A percentile compares a stretch with the other conserved stretches of the same genome.
Evolutionary conservation across 2,888 invertebrate species (phyloP).

Genomic region (Mycalesis mineus): DNA sequence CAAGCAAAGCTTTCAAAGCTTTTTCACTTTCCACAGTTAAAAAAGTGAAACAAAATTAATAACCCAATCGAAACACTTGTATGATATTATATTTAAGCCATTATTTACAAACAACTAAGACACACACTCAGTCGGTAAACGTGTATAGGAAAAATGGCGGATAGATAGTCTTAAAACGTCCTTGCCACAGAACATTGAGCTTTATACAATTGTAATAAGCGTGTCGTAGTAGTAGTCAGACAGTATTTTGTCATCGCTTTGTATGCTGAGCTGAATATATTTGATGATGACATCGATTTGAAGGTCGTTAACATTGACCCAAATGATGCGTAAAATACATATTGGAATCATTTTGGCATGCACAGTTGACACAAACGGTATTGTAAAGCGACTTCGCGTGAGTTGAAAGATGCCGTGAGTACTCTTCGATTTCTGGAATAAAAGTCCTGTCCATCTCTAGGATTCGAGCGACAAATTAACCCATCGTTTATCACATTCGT

Average conservation of each 20-base stretch:
- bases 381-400: too few species aligned
- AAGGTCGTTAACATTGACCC: conserved; percentile 31
- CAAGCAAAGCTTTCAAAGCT: too few species aligned
- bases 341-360: too few species aligned
- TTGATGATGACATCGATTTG: conserved; percentile 17
- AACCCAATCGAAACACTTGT: neutral
- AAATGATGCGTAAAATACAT: conserved; percentile 15
- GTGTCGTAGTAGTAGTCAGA: neutral
- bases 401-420: too few species aligned
- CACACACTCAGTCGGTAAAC: neutral
- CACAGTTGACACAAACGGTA: too few species aligned
- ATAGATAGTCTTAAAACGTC: neutral
- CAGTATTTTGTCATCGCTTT: conserved; percentile 9
- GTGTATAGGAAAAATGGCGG: neutral
- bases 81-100: neutral
- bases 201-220: neutral
- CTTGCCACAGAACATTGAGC: neutral
- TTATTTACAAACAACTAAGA: neutral
- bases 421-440: too few species aligned
- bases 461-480: too few species aligned
- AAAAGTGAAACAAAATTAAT: conserved; percentile 1
- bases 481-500: too few species aligned
- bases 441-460: too few species aligned
- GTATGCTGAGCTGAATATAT: conserved; percentile 11
- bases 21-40: neutral